Percentiles rank a stretch among this genome's conserved stretches.
Evolutionary conservation across 2,797 vertebrate species (phyloP).

Genomic region (Eleutherodactylus coqui): DNA sequence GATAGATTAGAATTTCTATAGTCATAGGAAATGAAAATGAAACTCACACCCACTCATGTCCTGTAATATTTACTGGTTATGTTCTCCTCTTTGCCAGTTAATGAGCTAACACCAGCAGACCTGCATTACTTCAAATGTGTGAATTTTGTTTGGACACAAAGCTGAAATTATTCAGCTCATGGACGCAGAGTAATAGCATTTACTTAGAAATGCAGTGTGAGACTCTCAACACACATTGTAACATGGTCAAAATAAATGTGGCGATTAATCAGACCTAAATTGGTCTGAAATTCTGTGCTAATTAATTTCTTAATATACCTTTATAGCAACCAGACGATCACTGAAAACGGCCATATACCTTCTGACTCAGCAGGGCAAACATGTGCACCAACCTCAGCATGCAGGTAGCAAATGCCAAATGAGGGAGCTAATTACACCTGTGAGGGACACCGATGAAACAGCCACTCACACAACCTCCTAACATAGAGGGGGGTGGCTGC

Average conservation of each 20-base stretch:
- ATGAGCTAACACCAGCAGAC: not conserved
- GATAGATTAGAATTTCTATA: not conserved
- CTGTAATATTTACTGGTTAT: not conserved
- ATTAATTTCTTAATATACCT: not conserved
- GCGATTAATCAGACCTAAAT: not conserved
- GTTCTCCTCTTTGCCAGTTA: not conserved
- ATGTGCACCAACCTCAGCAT: too few species aligned
- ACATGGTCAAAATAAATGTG: not conserved
- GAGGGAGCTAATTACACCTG: too few species aligned
- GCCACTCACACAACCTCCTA: too few species aligned
- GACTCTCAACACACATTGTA: not conserved
- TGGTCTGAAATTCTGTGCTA: not conserved
- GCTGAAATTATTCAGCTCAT: not conserved
- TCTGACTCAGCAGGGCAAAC: too few species aligned
- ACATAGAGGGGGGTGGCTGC: too few species aligned
- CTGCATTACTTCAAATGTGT: slow-evolving; percentile 2
- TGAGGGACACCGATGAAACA: too few species aligned
- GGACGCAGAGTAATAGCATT: not conserved
- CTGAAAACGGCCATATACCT: too few species aligned
- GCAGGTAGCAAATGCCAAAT: too few species aligned
- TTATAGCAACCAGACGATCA: not conserved
- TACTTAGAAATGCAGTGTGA: not conserved
- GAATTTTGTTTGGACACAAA: not conserved
- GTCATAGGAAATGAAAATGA: not conserved
- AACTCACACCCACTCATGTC: not conserved